Evolutionary conservation across 2,888 invertebrate species (phyloP).

Genomic region (Patella caerulea): DNA sequence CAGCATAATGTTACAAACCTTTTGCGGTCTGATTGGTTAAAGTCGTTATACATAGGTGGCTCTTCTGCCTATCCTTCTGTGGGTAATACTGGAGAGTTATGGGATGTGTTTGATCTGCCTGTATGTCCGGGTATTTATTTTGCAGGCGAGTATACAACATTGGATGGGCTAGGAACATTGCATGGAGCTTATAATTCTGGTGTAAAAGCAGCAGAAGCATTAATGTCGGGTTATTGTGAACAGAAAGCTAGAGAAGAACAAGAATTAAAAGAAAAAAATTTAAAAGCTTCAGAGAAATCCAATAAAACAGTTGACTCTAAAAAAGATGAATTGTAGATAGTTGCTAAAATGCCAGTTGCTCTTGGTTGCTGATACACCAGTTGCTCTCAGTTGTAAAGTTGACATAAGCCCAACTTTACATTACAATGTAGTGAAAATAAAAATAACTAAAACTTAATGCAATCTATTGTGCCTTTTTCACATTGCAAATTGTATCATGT

Average conservation of each 20-base stretch:
- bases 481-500: too few species aligned
- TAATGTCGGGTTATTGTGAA: conserved; percentile 39
- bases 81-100: conserved; percentile 38
- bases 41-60: conserved; percentile 45
- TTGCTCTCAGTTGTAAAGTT: too few species aligned
- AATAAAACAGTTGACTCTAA: conserved; percentile 14
- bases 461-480: too few species aligned
- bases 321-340: not conserved
- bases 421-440: too few species aligned
- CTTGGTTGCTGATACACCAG: too few species aligned
- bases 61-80: conserved; percentile 51
- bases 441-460: too few species aligned
- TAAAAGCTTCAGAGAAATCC: conserved; percentile 16
- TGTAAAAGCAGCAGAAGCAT: conserved; percentile 46
- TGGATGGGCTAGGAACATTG: conserved; percentile 46
- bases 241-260: conserved; percentile 7
- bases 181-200: conserved; percentile 61
- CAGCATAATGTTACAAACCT: conserved; percentile 46
- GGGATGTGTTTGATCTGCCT: conserved; percentile 47
- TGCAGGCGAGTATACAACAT: conserved; percentile 56
- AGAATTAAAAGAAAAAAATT: conserved; percentile 12
- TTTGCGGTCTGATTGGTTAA: conserved; percentile 53
- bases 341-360: too few species aligned
- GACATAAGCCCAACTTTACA: too few species aligned
- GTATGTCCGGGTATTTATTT: conserved; percentile 59